Evolutionary conservation across 2,888 invertebrate species (phyloP).

Genomic region (Thalpophila matura): DNA sequence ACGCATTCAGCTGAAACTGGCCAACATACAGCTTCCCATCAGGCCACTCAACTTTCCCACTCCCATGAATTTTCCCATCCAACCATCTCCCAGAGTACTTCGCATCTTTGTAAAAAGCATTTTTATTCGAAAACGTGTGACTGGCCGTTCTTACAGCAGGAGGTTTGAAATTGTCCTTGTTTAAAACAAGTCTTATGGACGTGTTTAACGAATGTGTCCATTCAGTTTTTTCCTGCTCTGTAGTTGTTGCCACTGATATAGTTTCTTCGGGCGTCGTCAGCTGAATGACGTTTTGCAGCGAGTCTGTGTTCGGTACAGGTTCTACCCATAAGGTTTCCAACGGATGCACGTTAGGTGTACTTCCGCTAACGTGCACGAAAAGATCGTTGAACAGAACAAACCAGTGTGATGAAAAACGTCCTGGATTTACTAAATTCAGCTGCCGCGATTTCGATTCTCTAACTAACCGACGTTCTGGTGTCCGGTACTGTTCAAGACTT

Average conservation of each 20-base stretch:
- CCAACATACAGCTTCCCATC: constrained; percentile 96
- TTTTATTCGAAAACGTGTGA: constrained; percentile 93
- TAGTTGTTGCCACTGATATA: constrained; percentile 92
- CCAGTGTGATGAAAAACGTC: constrained; percentile 94
- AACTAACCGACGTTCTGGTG: constrained; percentile 93
- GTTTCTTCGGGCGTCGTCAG: constrained; percentile 95
- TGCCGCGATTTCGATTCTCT: constrained; percentile 94
- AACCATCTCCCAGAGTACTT: constrained; percentile 95
- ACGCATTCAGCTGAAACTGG: constrained; percentile 94
- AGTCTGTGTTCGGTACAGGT: constrained; percentile 92
- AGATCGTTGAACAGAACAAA: constrained; percentile 96
- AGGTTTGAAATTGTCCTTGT: constrained; percentile 92
- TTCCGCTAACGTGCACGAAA: constrained; percentile 94
- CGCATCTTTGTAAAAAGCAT: constrained; percentile 93
- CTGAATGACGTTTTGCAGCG: constrained; percentile 92
- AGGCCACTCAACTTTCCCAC: constrained; percentile 95
- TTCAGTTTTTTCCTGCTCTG: constrained; percentile 93
- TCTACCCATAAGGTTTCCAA: constrained; percentile 96
- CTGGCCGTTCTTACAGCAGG: constrained; percentile 93
- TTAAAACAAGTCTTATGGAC: constrained; percentile 93
- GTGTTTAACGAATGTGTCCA: constrained; percentile 95
- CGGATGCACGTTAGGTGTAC: constrained; percentile 92
- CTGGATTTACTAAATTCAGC: constrained; percentile 92
- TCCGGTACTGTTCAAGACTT: constrained; percentile 91
- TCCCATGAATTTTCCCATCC: constrained; percentile 95